These are phyloP conservation scores for Rousettus leschenaultii DNA, from an alignment of 2,113 vertebrate species.

Conservation along the genomic window DNA sequence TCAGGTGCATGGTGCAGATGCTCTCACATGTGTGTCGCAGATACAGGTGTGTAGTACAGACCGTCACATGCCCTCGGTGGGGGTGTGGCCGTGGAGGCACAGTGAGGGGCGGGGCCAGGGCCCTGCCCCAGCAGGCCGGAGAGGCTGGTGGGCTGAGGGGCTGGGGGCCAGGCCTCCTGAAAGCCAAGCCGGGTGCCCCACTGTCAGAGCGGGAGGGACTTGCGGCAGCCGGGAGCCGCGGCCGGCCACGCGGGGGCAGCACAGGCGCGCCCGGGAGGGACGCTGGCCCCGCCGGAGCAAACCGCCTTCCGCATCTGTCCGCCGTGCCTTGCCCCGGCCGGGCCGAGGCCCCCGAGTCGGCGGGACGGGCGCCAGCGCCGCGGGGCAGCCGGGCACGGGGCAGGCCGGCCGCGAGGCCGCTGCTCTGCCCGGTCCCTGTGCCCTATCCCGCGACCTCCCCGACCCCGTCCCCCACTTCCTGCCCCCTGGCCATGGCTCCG, in stretches of 20 bases:
- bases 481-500: no score
- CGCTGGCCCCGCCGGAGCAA: not conserved
- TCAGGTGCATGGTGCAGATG: not conserved
- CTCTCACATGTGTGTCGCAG: no score
- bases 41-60: not conserved
- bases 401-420: not conserved
- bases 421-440: not conserved
- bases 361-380: not conserved
- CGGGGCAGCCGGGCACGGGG: accelerated
- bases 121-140: not conserved
- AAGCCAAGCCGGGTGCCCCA: not conserved
- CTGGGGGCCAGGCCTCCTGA: not conserved
- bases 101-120: not conserved
- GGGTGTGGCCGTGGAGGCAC: not conserved
- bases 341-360: not conserved
- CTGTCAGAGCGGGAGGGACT: no score
- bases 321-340: no score
- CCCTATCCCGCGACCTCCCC: not conserved
- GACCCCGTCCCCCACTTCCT: not conserved
- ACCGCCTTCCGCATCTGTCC: not conserved
- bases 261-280: not conserved
- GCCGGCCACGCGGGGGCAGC: constrained; percentile 15
- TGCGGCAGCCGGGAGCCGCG: no score
- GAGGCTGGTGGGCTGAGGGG: not conserved
- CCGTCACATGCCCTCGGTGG: not conserved